Conservation (phyloP, 1,140 invertebrate genomes). For the Drosophila repletoides region DNA sequence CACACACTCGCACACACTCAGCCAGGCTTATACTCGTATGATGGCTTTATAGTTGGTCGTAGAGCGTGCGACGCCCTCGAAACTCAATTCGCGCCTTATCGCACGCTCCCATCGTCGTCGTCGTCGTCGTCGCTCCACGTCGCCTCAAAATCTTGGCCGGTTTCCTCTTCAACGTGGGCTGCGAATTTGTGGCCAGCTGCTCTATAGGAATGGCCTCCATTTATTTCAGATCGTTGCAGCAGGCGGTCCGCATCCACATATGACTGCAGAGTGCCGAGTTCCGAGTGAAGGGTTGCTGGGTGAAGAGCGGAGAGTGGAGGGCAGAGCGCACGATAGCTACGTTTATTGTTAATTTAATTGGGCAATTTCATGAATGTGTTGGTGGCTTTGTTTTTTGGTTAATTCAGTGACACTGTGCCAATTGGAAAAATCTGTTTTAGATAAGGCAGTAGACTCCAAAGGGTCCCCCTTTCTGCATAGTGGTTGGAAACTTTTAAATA, state of each 20-base stretch:
- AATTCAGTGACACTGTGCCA: constrained; percentile 43
- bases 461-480: no score
- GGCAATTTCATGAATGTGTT: constrained; percentile 75
- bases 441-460: constrained; percentile 2
- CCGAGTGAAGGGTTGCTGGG: no score
- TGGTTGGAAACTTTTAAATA: not conserved
- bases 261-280: not conserved
- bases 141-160: constrained; percentile 54
- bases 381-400: constrained; percentile 35
- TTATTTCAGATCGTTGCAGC: constrained; percentile 34
- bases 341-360: constrained; percentile 79
- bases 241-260: constrained; percentile 32
- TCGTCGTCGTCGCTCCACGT: constrained; percentile 29
- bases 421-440: constrained; percentile 27
- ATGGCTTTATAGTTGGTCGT: constrained; percentile 63
- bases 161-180: constrained; percentile 69
- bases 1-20: not conserved
- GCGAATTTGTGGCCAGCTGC: constrained; percentile 62
- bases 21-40: constrained; percentile 8
- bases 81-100: constrained; percentile 66
- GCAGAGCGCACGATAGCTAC: constrained; percentile 32
- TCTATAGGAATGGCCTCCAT: constrained; percentile 49
- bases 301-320: not conserved
- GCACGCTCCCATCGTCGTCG: constrained; percentile 53
- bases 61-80: constrained; percentile 74